Conservation (phyloP, 2,888 invertebrate species). For the Aethes cnicana region DNA sequence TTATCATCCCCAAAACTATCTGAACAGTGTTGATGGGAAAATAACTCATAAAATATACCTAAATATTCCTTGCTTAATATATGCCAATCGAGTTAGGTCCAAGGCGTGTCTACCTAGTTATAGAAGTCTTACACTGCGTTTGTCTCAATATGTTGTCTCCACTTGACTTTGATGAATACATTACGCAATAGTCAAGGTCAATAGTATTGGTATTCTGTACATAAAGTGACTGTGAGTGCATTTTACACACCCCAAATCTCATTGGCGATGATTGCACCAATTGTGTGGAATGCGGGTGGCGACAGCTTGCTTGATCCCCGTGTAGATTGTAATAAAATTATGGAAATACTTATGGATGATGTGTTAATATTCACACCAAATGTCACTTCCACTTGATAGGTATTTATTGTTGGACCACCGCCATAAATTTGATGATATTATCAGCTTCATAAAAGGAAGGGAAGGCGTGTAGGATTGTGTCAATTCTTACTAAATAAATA, state of each 20-base stretch:
- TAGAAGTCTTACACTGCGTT: no score
- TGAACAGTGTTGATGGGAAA: no score
- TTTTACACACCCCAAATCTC: conserved; percentile 76
- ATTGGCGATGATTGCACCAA: conserved; percentile 80
- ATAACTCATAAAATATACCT: no score
- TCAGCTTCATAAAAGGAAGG: conserved; percentile 24
- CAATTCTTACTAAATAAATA: no score
- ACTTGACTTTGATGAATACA: no score
- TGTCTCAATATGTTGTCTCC: no score
- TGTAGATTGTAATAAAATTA: conserved; percentile 73
- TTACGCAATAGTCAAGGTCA: no score
- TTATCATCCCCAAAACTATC: no score
- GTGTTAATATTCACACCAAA: conserved; percentile 54
- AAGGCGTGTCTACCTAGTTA: no score
- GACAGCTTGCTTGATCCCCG: conserved; percentile 73
- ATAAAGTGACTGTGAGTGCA: conserved; percentile 34
- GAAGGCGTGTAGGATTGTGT: conserved; percentile 8
- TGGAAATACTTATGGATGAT: conserved; percentile 50
- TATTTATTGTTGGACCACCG: conserved; percentile 28
- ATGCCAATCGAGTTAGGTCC: no score
- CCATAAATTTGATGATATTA: conserved; percentile 30
- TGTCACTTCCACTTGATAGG: conserved; percentile 34
- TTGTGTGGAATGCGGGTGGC: conserved; percentile 78
- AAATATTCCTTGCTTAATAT: no score
- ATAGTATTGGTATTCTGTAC: conserved; percentile 5